Evolutionary conservation across 2,113 vertebrate species (phyloP), one percentile per base, ranked within the genome.

Genomic region (Tachycineta bicolor): DNA sequence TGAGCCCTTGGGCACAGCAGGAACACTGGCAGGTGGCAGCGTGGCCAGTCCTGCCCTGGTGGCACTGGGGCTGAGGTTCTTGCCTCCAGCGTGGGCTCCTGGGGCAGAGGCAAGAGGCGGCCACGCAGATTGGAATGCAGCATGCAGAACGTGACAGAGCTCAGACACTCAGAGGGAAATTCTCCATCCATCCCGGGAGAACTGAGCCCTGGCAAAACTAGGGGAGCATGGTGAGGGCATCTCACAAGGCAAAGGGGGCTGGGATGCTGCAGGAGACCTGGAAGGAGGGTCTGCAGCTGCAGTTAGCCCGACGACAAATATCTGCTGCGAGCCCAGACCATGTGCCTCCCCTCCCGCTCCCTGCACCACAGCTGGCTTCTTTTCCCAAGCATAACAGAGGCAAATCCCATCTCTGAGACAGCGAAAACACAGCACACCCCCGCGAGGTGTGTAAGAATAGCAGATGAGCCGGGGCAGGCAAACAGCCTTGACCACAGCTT

Each of bases 361-460:
- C 88, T 50, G 53, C 76, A 62, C 28, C 52, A 6, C 47, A 5
- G 76, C 0, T 17, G 12, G 49, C 34, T 8, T 28, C 70, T 75
- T 67, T 87, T 59, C 85, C 18, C 13, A 78, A 68, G 70, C 26
- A 4, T 2, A 50, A 73, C 24, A 12, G 86, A 77, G 65, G 46
- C 59, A 7, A 83, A 65, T 64, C 55, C 71, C 3, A 2, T 21
- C 77, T 43, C 63, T 5, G 60, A 62, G 70, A 69, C 62, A 24
- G 59, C 12, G 67, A 79, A 80, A 96, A 89, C 6, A 91, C 5
- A 4, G n/a, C 68, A 77, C 81, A 23, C 62, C 26, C 74, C 56
- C 64, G 0, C 11, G 43, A 91, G 81, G 46, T 63, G 78, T 25
- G 52, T 34, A 87, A 92, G 83, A 94, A 93, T 70, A 96, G 96